Conservation (phyloP, 2,888 invertebrate species). For the Drosophila anomalata region DNA sequence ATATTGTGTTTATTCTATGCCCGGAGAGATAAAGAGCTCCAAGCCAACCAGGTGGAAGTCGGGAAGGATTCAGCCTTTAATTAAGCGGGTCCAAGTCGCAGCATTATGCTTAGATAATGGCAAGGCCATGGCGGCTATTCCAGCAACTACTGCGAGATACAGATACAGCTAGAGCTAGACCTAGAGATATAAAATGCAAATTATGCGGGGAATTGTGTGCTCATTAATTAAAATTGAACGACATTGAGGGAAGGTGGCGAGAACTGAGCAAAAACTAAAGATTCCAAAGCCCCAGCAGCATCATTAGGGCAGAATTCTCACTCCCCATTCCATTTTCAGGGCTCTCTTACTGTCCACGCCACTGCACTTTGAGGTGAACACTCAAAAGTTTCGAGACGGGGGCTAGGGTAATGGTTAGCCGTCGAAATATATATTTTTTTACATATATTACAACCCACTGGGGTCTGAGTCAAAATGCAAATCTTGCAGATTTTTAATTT, state of each 20-base stretch:
- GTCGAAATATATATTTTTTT: slow-evolving; percentile 31
- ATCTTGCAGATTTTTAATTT: slow-evolving; percentile 82
- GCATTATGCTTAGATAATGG: slow-evolving; percentile 75
- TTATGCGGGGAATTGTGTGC: slow-evolving; percentile 76
- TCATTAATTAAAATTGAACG: slow-evolving; percentile 78
- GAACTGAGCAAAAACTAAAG: slow-evolving; percentile 16
- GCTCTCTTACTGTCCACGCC: slow-evolving; percentile 68
- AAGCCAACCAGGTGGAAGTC: slow-evolving; percentile 44
- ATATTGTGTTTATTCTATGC: slow-evolving; percentile 76
- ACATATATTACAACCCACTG: slow-evolving; percentile 52
- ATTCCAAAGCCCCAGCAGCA: slow-evolving; percentile 23
- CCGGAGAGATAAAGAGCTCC: slow-evolving; percentile 50
- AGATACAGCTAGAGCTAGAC: background rate
- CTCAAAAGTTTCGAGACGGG: slow-evolving; percentile 61
- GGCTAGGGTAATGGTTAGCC: slow-evolving; percentile 1
- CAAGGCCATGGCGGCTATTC: slow-evolving; percentile 61
- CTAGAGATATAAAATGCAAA: slow-evolving; percentile 56
- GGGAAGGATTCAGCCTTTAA: slow-evolving; percentile 48
- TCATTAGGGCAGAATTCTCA: slow-evolving; percentile 27
- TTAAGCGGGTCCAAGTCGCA: slow-evolving; percentile 71
- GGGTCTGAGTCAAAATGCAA: slow-evolving; percentile 76
- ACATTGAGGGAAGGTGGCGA: slow-evolving; percentile 53
- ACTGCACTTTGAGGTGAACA: slow-evolving; percentile 77
- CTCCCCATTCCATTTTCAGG: slow-evolving; percentile 35
- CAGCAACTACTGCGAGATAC: slow-evolving; percentile 11